phyloP scores from a whole-genome alignment of 1,140 invertebrate genomes.

The Tachypleus tridentatus region DNA sequence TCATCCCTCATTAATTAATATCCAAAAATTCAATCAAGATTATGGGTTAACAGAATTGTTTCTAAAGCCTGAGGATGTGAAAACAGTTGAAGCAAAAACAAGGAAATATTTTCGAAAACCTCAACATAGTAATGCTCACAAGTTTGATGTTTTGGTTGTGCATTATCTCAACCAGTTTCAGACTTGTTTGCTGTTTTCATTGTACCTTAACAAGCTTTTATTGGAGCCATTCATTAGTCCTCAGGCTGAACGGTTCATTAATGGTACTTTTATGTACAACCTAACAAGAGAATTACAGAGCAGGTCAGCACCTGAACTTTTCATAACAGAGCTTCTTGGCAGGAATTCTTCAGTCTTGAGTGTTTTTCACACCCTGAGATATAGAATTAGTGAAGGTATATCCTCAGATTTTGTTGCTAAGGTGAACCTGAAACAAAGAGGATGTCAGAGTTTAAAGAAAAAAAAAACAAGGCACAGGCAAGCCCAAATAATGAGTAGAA shows the following conservation, averaged over 20 bases:
- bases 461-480: too few relatives aligned
- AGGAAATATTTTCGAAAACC: constrained; percentile 16
- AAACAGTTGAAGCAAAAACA: constrained; percentile 6
- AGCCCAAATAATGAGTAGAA: too few relatives aligned
- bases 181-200: constrained; percentile 5
- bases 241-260: constrained; percentile 3
- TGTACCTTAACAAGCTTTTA: constrained; percentile 11
- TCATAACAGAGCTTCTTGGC: constrained; percentile 13
- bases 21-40: not conserved
- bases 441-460: too few relatives aligned
- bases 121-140: constrained; percentile 6
- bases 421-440: too few relatives aligned
- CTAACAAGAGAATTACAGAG: constrained; percentile 13
- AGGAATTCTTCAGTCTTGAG: not conserved
- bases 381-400: too few relatives aligned
- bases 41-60: not conserved
- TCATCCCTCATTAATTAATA: not conserved
- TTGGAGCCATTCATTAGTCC: constrained; percentile 3
- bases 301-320: constrained; percentile 7
- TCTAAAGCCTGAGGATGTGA: not conserved
- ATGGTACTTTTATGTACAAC: constrained; percentile 15
- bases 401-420: too few relatives aligned
- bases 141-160: constrained; percentile 7
- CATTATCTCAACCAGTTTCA: constrained; percentile 16
- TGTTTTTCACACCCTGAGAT: too few relatives aligned